Base-by-base conservation (phyloP, 2,888 invertebrate genomes). In the Mactromeris polynyma region DNA sequence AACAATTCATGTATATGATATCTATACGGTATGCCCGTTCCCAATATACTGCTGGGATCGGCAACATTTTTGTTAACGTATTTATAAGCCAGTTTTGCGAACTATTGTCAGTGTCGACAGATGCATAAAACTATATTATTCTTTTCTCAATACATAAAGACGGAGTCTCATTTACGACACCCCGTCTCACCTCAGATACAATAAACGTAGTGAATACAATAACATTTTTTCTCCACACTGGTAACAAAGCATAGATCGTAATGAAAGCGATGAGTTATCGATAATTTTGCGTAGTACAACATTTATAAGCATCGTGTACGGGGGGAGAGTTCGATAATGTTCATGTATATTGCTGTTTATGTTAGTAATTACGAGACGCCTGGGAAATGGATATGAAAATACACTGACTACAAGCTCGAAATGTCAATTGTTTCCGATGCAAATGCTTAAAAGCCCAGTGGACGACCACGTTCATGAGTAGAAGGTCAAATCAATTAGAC, bases 401-500 rank as follows among this genome's bases (percentile, higher is more conserved):
- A 64, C 36, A 38, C 38, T 19, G 54, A 69, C 33, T 83, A 73
- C 73, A 31, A n/a, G 40, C 26, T 31, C 42, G 64, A 73, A 83
- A 83, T 83, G 83, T 83, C 83, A 83, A 83, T 83, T 73, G 64
- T 83, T 73, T 83, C 42, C 42, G 31, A 42, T 83, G 46, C 83
- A 83, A 83, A 46, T 83, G 83, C 19, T 69, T 73, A 31, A 42
- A 73, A 83, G 42, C 73, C 46, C 83, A 26, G 26, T 42, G 83
- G 83, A 83, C 31, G 14, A 42, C 69, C 40, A 21, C 42, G 17
- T 14, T 73, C 46, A 83, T 73, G 73, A 42, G 31, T 31, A 69
- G 73, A 83, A 83, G 83, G 83, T 83, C 83, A 83, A 73, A 83
- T 31, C 83, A 42, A 83, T 83, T 83, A 83, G 73, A 73, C 17